Percentiles rank a stretch among this genome's conserved stretches.
Conservation (phyloP, 2,797 vertebrate species). For the Chromis chromis region DNA sequence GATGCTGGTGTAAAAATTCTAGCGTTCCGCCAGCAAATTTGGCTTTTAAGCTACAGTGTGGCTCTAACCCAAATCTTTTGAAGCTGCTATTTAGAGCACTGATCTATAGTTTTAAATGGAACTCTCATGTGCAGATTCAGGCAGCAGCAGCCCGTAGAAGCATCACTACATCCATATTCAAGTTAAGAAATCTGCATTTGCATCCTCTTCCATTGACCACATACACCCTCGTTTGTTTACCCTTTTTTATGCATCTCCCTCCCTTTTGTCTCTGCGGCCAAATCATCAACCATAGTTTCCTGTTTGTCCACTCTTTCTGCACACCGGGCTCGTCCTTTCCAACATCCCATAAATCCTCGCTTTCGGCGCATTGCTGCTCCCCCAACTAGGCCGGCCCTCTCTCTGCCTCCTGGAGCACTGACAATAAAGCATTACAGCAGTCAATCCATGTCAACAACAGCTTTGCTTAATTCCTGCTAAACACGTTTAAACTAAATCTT, state of each 20-base stretch:
- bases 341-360: constrained; percentile 85
- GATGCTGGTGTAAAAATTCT: too few species aligned
- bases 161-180: background rate
- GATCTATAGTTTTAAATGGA: background rate
- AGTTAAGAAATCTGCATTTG: background rate
- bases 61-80: background rate
- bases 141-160: too few species aligned
- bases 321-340: constrained; percentile 77
- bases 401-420: constrained; percentile 88
- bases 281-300: constrained; percentile 52
- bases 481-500: constrained; percentile 91
- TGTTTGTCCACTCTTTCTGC: constrained; percentile 75
- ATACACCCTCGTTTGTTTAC: constrained; percentile 20
- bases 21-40: background rate
- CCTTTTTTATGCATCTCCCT: constrained; percentile 19
- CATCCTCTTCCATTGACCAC: constrained; percentile 29
- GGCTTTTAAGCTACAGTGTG: background rate
- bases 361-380: constrained; percentile 79
- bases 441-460: constrained; percentile 91
- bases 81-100: background rate
- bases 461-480: constrained; percentile 91
- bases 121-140: background rate
- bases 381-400: constrained; percentile 80
- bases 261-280: constrained; percentile 44
- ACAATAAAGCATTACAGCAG: constrained; percentile 91